A percentile compares a stretch with the other conserved stretches of the same genome.
Evolutionary conservation across 2,888 invertebrate genomes (phyloP).

Genomic region (Lymantria monacha): DNA sequence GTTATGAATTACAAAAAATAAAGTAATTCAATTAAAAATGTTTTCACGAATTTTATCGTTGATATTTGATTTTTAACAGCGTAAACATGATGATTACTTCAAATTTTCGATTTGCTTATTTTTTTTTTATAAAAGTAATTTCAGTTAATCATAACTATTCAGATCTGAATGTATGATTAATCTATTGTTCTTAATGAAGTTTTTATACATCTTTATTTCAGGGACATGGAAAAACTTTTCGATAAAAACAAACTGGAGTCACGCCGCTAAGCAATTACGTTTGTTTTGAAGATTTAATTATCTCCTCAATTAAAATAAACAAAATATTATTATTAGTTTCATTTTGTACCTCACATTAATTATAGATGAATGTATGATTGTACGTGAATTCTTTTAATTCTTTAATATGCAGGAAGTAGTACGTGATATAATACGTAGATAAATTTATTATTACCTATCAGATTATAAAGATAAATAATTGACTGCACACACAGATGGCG

Average conservation of each 20-base stretch:
- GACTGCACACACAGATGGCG: too few relatives aligned
- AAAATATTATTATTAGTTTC: slow-evolving; percentile 10
- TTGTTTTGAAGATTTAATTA: slow-evolving; percentile 5
- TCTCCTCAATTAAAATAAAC: slow-evolving; percentile 8
- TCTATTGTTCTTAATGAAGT: not conserved
- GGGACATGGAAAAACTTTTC: slow-evolving; percentile 16
- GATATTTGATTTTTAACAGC: too few relatives aligned
- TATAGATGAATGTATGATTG: too few relatives aligned
- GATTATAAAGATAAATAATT: too few relatives aligned
- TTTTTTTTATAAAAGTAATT: too few relatives aligned
- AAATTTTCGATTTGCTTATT: too few relatives aligned
- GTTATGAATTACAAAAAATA: too few relatives aligned
- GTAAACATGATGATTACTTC: too few relatives aligned
- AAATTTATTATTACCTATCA: not conserved
- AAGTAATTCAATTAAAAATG: too few relatives aligned
- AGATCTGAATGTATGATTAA: too few relatives aligned
- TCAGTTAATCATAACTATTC: too few relatives aligned
- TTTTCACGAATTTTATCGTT: too few relatives aligned
- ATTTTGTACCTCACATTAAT: slow-evolving; percentile 7
- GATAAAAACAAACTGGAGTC: slow-evolving; percentile 15
- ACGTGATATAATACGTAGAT: not conserved
- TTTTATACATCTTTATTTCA: slow-evolving; percentile 18
- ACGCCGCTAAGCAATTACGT: slow-evolving; percentile 13
- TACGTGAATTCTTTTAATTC: not conserved
- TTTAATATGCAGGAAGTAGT: slow-evolving; percentile 2